Evolutionary conservation across 2,113 vertebrate species (phyloP), one percentile per base, ranked within the genome.

Genomic region (Myiozetetes cayanensis): DNA sequence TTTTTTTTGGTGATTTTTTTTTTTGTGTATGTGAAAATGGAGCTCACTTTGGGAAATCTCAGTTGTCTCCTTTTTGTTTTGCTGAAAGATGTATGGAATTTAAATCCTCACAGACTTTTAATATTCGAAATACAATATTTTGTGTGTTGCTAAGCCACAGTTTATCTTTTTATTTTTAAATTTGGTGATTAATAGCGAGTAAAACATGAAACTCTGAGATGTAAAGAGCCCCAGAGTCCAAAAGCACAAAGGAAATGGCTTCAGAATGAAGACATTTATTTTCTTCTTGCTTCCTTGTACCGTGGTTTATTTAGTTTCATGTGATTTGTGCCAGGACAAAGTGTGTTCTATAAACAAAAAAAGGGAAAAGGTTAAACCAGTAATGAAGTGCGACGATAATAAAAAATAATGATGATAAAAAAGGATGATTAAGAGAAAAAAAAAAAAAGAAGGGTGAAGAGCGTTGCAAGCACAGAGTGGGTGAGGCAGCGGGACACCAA

Each of bases 301-400:
- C 56, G 10, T 17, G 46, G 56, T 93, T 95, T 94, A 78, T 92
- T 95, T 92, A 92, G 90, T 81, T 96, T 58, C 83, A 35, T 65
- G 76, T 75, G 90, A 81, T 93, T 92, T 95, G 87, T 92, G 90
- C 78, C 86, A 78, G 93, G 74, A 75, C 83, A 79, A 92, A 94
- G 70, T 47, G 66, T 37, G 79, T 89, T 93, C 58, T 85, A n/a
- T 31, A 76, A 90, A 95, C 47, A 84, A 76, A 66, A 75, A 84
- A 52, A 79, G 39, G 72, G 73, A 78, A 92, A 94, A 93, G 35
- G 56, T 74, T 89, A 67, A 93, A 46, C 33, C 21, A 22, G n/a
- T 72, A 74, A 91, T 67, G 70, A 93, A 79, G 78, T 67, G 59
- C 25, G 35, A 67, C 14, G 65, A 72, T 18, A 52, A 89, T 84